Evolutionary conservation across 1,140 invertebrate species (phyloP).

Genomic region (Homarus americanus): DNA sequence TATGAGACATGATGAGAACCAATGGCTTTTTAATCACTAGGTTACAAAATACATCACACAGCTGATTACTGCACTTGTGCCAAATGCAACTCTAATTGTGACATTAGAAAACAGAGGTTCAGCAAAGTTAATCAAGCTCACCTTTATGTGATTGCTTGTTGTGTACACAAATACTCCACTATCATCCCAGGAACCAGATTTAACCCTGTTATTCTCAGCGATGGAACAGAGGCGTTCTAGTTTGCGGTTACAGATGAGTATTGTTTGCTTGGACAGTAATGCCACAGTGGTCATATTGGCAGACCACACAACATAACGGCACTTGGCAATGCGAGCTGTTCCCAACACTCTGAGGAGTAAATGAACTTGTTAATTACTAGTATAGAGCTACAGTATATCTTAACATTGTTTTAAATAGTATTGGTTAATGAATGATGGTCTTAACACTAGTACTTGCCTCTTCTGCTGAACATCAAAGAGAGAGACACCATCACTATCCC

Average conservation of each 20-base stretch:
- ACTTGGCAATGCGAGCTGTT: conserved; percentile 92
- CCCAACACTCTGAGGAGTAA: conserved; percentile 79
- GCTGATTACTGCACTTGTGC: too few species aligned
- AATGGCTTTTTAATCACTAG: too few species aligned
- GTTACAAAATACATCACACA: too few species aligned
- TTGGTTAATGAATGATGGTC: not conserved
- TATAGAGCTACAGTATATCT: too few species aligned
- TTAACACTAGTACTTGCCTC: conserved; percentile 79
- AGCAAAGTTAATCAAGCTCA: conserved; percentile 73
- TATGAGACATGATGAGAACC: not conserved
- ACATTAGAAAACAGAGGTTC: not conserved
- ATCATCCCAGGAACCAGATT: conserved; percentile 99
- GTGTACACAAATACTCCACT: conserved; percentile 98
- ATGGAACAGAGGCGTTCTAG: conserved; percentile 94
- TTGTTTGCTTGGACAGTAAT: conserved; percentile 94
- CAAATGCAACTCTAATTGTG: too few species aligned
- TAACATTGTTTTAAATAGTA: too few species aligned
- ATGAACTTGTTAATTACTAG: not conserved
- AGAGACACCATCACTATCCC: conserved; percentile 93
- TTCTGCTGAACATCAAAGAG: conserved; percentile 99
- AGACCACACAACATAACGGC: conserved; percentile 98
- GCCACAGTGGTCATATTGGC: conserved; percentile 96
- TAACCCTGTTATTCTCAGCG: conserved; percentile 96
- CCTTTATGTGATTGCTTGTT: conserved; percentile 99
- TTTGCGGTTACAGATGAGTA: conserved; percentile 94